Conservation (phyloP, 2,113 vertebrate genomes). For the Clarias macrocephalus region DNA sequence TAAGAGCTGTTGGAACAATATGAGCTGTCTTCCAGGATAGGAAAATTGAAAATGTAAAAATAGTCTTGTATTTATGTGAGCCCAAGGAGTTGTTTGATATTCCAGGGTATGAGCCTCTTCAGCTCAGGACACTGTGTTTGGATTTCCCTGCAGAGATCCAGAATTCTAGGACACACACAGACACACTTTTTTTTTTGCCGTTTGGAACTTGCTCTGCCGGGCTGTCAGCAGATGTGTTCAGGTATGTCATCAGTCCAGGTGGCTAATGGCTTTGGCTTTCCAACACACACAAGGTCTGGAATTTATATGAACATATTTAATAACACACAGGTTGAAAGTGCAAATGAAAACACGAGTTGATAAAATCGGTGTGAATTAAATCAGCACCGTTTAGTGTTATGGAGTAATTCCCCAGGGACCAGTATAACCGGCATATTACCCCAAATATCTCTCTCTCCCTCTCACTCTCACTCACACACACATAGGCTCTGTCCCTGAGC, state of each 20-base stretch:
- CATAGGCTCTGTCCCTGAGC: constrained; percentile 14
- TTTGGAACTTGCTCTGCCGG: constrained; percentile 17
- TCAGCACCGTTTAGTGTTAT: constrained; percentile 34
- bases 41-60: constrained; percentile 10
- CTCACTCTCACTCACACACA: neutral
- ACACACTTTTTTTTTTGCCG: neutral
- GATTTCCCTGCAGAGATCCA: constrained; percentile 34
- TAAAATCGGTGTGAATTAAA: constrained; percentile 44
- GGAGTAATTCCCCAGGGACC: constrained; percentile 7
- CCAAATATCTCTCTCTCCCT: constrained; percentile 23
- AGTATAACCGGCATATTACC: constrained; percentile 31
- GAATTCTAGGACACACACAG: neutral
- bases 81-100: constrained; percentile 28
- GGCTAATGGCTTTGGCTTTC: constrained; percentile 37
- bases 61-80: constrained; percentile 13
- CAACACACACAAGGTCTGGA: constrained; percentile 25
- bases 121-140: constrained; percentile 17
- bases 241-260: constrained; percentile 53
- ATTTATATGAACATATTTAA: constrained; percentile 35
- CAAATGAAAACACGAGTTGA: constrained; percentile 33
- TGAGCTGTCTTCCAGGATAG: constrained; percentile 9
- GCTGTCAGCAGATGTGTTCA: constrained; percentile 44
- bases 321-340: constrained; percentile 32
- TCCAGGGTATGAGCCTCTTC: constrained; percentile 25
- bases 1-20: constrained; percentile 15